Conservation (phyloP, 2,888 invertebrate species). For the Euspilapteryx auroguttella region DNA sequence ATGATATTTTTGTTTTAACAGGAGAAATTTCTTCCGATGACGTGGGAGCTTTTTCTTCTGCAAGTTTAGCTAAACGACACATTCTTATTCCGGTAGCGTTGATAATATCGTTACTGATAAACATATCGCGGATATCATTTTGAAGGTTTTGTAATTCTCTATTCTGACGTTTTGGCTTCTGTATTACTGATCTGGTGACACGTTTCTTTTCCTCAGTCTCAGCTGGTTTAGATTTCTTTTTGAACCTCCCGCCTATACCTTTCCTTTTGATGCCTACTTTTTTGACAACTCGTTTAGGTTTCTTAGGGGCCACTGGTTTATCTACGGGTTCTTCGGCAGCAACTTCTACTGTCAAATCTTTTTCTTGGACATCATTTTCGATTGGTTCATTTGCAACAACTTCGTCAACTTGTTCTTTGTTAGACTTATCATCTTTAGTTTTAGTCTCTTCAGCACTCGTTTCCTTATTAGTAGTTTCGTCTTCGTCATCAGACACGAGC, state of each 20-base stretch:
- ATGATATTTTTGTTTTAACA: slow-evolving; percentile 13
- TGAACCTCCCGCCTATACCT: slow-evolving; percentile 3
- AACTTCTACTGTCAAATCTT: background rate
- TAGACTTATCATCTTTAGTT: slow-evolving; percentile 6
- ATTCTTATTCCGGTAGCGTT: slow-evolving; percentile 66
- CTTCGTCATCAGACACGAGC: slow-evolving; percentile 53
- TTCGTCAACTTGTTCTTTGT: background rate
- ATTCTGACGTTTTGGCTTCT: slow-evolving; percentile 19
- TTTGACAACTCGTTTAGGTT: slow-evolving; percentile 2
- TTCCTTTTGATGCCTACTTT: slow-evolving; percentile 5
- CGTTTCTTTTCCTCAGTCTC: slow-evolving; percentile 11
- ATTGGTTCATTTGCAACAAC: background rate
- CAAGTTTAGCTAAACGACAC: slow-evolving; percentile 63
- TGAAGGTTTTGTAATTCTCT: slow-evolving; percentile 65
- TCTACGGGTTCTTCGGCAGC: slow-evolving; percentile 4
- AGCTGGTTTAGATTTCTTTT: slow-evolving; percentile 14
- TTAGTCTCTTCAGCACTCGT: slow-evolving; percentile 7
- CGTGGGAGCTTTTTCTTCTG: slow-evolving; percentile 17
- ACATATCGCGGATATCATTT: slow-evolving; percentile 72
- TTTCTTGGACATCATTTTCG: background rate
- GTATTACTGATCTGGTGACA: slow-evolving; percentile 16
- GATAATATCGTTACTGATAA: slow-evolving; percentile 64
- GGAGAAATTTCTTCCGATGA: slow-evolving; percentile 4
- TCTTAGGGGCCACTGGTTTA: slow-evolving; percentile 5
- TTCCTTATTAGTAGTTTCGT: slow-evolving; percentile 15